Conservation (phyloP, 1,140 invertebrate species). For the Aphelenchoides besseyi region DNA sequence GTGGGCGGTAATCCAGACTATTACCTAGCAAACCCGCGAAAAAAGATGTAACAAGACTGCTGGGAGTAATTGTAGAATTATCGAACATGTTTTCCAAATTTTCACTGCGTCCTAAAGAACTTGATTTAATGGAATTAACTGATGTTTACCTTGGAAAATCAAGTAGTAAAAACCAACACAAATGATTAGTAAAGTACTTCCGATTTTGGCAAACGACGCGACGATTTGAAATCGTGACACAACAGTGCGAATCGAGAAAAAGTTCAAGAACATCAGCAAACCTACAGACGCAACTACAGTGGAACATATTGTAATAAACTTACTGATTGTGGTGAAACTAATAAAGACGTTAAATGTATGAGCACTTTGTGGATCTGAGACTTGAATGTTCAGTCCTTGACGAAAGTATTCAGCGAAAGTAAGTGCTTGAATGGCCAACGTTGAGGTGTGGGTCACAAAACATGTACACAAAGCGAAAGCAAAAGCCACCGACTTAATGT, state of each 20-base stretch:
- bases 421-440: conserved; percentile 45
- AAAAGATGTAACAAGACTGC: conserved; percentile 38
- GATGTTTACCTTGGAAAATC: not conserved
- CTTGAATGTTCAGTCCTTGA: conserved; percentile 25
- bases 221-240: conserved; percentile 56
- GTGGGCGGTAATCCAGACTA: too few species aligned
- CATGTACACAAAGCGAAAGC: not conserved
- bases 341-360: conserved; percentile 12
- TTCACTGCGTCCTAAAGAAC: conserved; percentile 29
- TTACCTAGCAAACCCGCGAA: conserved; percentile 54
- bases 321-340: conserved; percentile 19
- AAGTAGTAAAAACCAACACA: conserved; percentile 17
- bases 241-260: conserved; percentile 43
- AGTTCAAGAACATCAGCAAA: conserved; percentile 43
- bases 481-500: not conserved
- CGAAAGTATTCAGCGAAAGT: conserved; percentile 50
- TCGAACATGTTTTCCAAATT: conserved; percentile 43
- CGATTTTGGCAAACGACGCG: conserved; percentile 43
- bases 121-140: not conserved
- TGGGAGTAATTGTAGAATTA: conserved; percentile 25
- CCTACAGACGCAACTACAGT: conserved; percentile 12
- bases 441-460: conserved; percentile 27
- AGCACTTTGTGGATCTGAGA: conserved; percentile 1
- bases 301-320: conserved; percentile 1
- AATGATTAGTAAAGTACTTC: conserved; percentile 16